These are phyloP conservation scores for Leptinotarsa haldemani DNA, from an alignment of 2,888 invertebrate species.

Conservation along the genomic window DNA sequence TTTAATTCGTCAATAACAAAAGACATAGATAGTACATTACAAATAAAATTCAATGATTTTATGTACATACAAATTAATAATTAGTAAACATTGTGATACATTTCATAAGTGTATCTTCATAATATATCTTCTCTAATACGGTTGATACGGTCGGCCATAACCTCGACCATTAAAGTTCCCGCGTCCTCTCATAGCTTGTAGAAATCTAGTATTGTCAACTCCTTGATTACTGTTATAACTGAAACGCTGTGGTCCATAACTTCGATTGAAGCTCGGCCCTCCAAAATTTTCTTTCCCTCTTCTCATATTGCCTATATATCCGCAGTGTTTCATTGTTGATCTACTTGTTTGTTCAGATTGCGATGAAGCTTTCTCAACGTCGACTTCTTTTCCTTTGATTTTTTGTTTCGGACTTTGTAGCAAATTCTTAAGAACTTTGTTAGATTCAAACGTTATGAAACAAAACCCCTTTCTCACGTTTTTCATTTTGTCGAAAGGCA, in stretches of 20 bases:
- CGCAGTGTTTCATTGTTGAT: constrained; percentile 63
- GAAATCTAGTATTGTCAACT: no score
- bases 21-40: no score
- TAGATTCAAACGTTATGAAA: constrained; percentile 97
- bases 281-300: constrained; percentile 66
- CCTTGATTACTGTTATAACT: constrained; percentile 54
- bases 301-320: constrained; percentile 71
- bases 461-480: constrained; percentile 97
- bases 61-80: no score
- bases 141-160: no score
- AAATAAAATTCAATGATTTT: no score
- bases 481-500: constrained; percentile 97
- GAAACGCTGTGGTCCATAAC: constrained; percentile 66
- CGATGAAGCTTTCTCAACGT: constrained; percentile 94
- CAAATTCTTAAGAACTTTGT: constrained; percentile 92
- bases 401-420: constrained; percentile 93
- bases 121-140: no score
- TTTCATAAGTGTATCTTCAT: no score
- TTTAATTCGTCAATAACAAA: no score
- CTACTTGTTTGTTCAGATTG: constrained; percentile 79
- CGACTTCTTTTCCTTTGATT: constrained; percentile 93
- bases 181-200: no score
- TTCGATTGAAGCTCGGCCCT: neutral
- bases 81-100: no score
- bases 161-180: no score